A percentile compares a stretch with the other conserved stretches of the same genome.
phyloP scores from a whole-genome alignment of 2,797 vertebrate genomes.

The Lepilemur ruficaudatus region DNA sequence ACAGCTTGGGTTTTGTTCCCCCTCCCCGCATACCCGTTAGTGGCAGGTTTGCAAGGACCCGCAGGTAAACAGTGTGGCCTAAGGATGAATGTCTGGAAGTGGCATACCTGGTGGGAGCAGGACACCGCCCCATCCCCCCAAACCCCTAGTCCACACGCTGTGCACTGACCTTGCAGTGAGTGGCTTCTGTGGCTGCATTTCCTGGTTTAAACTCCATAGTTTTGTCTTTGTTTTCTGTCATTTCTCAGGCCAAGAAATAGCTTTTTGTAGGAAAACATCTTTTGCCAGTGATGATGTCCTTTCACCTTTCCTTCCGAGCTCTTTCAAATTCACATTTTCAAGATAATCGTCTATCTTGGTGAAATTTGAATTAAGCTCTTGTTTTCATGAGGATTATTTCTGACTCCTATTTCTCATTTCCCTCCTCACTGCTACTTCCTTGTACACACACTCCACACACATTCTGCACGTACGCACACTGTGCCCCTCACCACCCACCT shows the following conservation, averaged over 20 bases:
- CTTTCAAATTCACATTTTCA: background rate
- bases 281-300: background rate
- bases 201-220: background rate
- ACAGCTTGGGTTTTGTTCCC: background rate
- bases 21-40: background rate
- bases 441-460: background rate
- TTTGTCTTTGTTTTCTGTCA: background rate
- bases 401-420: background rate
- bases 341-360: background rate
- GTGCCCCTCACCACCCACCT: background rate
- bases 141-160: background rate
- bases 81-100: background rate
- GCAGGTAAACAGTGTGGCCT: background rate
- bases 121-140: background rate
- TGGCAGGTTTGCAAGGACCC: background rate
- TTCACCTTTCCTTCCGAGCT: background rate
- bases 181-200: background rate
- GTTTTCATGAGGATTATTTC: slow-evolving; percentile 24
- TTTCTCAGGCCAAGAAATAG: background rate
- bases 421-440: background rate
- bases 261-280: background rate
- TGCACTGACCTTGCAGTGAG: too few species aligned
- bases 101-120: background rate
- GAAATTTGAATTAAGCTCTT: background rate
- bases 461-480: background rate